These are phyloP conservation scores for Lates calcarifer DNA, from an alignment of 2,113 vertebrate genomes.

Conservation along the genomic window DNA sequence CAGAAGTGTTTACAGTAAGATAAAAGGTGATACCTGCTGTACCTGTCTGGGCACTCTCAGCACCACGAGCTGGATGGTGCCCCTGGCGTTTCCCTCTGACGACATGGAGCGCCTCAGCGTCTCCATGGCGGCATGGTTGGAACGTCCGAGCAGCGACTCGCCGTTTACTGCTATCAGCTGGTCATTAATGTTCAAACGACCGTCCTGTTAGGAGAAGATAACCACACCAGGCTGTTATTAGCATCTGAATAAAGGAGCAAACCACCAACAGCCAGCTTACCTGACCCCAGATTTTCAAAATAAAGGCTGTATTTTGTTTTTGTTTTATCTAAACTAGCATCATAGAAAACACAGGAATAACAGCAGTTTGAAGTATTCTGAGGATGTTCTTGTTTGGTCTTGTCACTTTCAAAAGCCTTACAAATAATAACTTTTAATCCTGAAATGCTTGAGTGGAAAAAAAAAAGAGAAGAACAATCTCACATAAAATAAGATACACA, in stretches of 20 bases:
- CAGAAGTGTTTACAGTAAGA: neutral
- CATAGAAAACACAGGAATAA: neutral
- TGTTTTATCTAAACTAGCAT: neutral
- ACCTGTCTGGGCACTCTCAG: conserved; percentile 74
- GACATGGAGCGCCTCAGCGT: conserved; percentile 95
- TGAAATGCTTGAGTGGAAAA: neutral
- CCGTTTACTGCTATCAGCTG: conserved; percentile 94
- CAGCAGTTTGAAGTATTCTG: neutral
- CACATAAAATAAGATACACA: neutral
- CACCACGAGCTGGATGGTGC: conserved; percentile 94
- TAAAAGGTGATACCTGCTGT: neutral
- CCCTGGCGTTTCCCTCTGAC: conserved; percentile 92
- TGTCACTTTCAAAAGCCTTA: neutral
- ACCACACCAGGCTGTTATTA: neutral
- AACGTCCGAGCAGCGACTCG: conserved; percentile 90
- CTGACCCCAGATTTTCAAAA: neutral
- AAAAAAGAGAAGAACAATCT: neutral
- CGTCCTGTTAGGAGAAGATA: conserved; percentile 86
- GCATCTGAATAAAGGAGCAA: neutral
- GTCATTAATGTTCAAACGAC: conserved; percentile 90
- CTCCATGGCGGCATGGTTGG: conserved; percentile 96
- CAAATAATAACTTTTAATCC: neutral
- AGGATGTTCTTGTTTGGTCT: neutral
- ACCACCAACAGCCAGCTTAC: neutral
- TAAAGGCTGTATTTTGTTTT: neutral